Percentiles rank a stretch among this genome's conserved stretches.
These are phyloP conservation scores for Excalfactoria chinensis DNA, from an alignment of 2,113 vertebrate species.

Conservation along the genomic window DNA sequence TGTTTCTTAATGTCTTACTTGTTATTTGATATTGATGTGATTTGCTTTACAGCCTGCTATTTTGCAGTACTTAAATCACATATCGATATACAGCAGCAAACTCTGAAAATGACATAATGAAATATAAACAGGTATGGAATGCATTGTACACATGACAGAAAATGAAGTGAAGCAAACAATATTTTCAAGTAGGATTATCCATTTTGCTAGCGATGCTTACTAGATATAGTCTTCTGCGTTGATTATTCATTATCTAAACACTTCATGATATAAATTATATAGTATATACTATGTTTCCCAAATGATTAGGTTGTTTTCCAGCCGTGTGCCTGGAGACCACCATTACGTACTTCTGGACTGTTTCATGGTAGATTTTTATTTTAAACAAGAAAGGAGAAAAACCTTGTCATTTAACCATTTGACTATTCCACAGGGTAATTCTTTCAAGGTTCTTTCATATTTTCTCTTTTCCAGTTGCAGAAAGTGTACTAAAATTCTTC, in stretches of 20 bases:
- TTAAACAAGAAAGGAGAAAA: background rate
- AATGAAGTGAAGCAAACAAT: background rate
- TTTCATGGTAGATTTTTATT: background rate
- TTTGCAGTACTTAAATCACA: background rate
- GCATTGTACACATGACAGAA: background rate
- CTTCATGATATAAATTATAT: background rate
- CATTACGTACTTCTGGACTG: background rate
- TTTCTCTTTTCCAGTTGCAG: background rate
- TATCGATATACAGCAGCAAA: background rate
- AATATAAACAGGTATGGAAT: background rate
- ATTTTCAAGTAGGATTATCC: background rate
- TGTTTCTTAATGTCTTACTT: background rate
- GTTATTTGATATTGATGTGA: background rate
- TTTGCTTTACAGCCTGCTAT: slow-evolving; percentile 8
- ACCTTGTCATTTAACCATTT: background rate
- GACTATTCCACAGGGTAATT: too few species aligned
- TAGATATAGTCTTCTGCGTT: background rate
- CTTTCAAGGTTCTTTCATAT: background rate
- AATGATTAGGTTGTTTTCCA: background rate
- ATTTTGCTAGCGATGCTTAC: background rate
- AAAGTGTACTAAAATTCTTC: background rate
- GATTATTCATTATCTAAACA: background rate
- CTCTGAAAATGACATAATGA: slow-evolving; percentile 13
- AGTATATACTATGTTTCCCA: background rate
- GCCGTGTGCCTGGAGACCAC: background rate